A percentile compares a stretch with the other conserved stretches of the same genome.
Conservation (phyloP, 2,888 invertebrate species). For the Deilephila elpenor region DNA sequence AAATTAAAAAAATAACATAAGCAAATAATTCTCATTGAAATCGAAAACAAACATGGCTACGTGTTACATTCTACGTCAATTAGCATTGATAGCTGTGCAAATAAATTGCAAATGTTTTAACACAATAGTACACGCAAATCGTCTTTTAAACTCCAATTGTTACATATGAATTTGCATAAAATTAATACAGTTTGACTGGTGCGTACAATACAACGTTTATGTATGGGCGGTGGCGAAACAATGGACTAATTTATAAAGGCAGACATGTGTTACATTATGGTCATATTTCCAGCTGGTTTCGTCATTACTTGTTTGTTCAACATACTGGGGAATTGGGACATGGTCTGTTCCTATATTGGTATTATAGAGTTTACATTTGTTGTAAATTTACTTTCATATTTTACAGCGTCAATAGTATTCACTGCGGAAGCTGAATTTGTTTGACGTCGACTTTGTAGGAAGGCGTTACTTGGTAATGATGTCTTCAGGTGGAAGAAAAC, state of each 20-base stretch:
- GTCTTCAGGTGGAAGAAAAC: no score
- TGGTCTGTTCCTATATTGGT: not conserved
- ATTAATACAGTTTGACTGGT: constrained; percentile 48
- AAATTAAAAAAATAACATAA: not conserved
- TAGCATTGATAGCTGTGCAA: constrained; percentile 53
- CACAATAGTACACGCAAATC: constrained; percentile 51
- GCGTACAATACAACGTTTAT: constrained; percentile 49
- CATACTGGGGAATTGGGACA: not conserved
- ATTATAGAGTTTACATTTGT: not conserved
- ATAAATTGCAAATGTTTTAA: constrained; percentile 56
- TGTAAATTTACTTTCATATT: not conserved
- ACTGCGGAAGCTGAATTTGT: no score
- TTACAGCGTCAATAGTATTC: no score
- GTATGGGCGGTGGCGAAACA: constrained; percentile 56
- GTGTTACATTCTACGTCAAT: constrained; percentile 52
- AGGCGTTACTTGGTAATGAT: no score
- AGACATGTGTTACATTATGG: constrained; percentile 41
- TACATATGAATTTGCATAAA: constrained; percentile 57
- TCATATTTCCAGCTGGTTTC: constrained; percentile 27
- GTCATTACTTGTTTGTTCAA: constrained; percentile 25
- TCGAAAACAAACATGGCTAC: constrained; percentile 4
- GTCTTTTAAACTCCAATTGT: constrained; percentile 40
- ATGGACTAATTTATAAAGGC: constrained; percentile 62
- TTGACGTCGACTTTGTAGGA: no score
- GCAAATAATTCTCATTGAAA: not conserved